Percentiles rank a stretch among this genome's conserved stretches.
Conservation (phyloP, 1,140 invertebrate genomes). For the Cepaea nemoralis region DNA sequence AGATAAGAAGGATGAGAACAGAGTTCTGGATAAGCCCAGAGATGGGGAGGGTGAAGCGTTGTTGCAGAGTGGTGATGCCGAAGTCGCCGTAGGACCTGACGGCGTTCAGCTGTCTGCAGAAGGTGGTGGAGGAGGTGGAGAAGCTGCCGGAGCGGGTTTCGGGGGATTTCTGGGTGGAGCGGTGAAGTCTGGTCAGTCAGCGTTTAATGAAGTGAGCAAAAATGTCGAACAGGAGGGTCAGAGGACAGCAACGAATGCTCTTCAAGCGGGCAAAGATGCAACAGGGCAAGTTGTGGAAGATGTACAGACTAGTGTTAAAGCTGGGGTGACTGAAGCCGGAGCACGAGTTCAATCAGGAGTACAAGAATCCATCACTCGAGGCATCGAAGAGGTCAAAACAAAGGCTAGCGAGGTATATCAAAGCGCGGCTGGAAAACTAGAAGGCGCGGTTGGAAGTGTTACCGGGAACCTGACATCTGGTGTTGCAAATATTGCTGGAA, state of each 20-base stretch:
- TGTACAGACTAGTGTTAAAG: background rate
- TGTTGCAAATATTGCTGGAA: background rate
- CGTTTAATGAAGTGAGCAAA: background rate
- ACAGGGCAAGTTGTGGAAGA: conserved; percentile 4
- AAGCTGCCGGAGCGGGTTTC: background rate
- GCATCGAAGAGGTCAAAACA: background rate
- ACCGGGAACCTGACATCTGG: background rate
- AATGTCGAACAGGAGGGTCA: background rate
- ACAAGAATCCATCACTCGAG: background rate
- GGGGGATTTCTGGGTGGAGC: background rate
- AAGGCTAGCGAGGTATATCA: background rate
- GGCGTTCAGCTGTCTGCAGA: background rate
- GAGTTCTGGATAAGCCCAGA: conserved; percentile 6
- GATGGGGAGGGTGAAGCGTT: conserved; percentile 24
- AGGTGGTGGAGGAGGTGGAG: conserved; percentile 6
- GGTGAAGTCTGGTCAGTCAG: background rate
- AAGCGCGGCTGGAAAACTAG: background rate
- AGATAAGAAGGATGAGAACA: conserved; percentile 19
- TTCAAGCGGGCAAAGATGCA: background rate
- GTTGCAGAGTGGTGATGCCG: background rate
- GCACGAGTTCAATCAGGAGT: background rate
- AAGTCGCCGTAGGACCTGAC: background rate
- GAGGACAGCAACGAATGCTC: background rate
- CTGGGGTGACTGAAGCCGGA: background rate
- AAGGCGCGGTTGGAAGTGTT: background rate